A percentile compares a stretch with the other conserved stretches of the same genome.
These are phyloP conservation scores for Limonius californicus DNA, from an alignment of 1,140 invertebrate species.

Conservation along the genomic window DNA sequence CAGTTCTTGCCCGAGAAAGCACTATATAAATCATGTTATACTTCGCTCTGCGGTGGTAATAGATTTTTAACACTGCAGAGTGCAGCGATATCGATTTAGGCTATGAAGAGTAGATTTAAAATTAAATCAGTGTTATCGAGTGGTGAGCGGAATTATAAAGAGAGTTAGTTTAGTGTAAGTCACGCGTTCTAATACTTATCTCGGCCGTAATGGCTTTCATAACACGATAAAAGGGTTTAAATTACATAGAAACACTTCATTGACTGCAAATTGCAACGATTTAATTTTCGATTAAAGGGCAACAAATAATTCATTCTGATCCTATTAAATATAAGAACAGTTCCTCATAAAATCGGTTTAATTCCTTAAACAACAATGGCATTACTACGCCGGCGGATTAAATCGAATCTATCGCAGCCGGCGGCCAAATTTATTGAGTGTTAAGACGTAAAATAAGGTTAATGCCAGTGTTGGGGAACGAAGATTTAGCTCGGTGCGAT, in stretches of 20 bases:
- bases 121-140: no score
- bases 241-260: slow-evolving; percentile 8
- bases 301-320: slow-evolving; percentile 11
- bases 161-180: no score
- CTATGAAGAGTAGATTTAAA: no score
- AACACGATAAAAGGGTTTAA: slow-evolving; percentile 8
- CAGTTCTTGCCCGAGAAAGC: no score
- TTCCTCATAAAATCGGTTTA: slow-evolving; percentile 11
- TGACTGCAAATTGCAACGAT: not conserved
- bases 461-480: slow-evolving; percentile 20
- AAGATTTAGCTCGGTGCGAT: slow-evolving; percentile 25
- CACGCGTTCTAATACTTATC: no score
- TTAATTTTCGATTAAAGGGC: slow-evolving; percentile 10
- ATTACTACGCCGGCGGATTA: slow-evolving; percentile 19
- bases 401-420: slow-evolving; percentile 21
- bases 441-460: slow-evolving; percentile 30
- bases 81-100: no score
- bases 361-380: slow-evolving; percentile 26
- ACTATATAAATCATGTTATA: no score
- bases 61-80: no score
- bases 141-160: no score
- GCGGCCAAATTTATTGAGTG: slow-evolving; percentile 26
- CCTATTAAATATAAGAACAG: slow-evolving; percentile 8
- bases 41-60: no score
- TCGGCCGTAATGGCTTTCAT: not conserved